A percentile compares a stretch with the other conserved stretches of the same genome.
Conservation (phyloP, 2,113 vertebrate genomes). For the Alexandromys fortis region DNA sequence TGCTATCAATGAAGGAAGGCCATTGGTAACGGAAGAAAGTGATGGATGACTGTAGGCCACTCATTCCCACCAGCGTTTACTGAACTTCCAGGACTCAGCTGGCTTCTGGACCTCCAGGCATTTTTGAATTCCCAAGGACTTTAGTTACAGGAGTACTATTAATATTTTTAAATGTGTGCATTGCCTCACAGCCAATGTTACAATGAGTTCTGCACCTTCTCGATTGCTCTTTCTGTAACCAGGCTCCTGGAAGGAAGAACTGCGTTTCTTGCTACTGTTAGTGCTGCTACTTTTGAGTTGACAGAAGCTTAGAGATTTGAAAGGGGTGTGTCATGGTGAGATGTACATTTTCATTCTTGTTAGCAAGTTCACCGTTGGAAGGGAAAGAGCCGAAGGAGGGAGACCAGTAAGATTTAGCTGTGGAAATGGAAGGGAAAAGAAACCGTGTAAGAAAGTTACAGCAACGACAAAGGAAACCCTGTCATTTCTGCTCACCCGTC, state of each 20-base stretch:
- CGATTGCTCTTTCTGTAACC: neutral
- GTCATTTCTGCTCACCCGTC: neutral
- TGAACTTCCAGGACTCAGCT: neutral
- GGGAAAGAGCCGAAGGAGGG: neutral
- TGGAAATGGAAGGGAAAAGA: neutral
- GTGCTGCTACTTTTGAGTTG: neutral
- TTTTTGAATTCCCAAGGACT: conserved; percentile 34
- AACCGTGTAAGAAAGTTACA: neutral
- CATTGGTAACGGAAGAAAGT: neutral
- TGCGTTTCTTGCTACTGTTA: neutral
- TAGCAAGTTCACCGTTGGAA: neutral
- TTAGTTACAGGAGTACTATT: neutral
- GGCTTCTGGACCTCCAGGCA: neutral
- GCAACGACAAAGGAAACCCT: neutral
- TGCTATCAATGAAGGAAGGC: neutral
- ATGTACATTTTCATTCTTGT: neutral
- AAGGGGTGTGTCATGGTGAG: neutral
- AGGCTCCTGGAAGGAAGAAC: neutral
- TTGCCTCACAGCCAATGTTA: neutral
- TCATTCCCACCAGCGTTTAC: conserved; percentile 20
- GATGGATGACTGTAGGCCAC: neutral
- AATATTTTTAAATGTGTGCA: neutral
- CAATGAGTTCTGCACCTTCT: neutral
- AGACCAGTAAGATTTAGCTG: neutral
- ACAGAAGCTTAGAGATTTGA: neutral